Conservation (phyloP, 2,797 vertebrate genomes). For the Clarias laeviceps region DNA sequence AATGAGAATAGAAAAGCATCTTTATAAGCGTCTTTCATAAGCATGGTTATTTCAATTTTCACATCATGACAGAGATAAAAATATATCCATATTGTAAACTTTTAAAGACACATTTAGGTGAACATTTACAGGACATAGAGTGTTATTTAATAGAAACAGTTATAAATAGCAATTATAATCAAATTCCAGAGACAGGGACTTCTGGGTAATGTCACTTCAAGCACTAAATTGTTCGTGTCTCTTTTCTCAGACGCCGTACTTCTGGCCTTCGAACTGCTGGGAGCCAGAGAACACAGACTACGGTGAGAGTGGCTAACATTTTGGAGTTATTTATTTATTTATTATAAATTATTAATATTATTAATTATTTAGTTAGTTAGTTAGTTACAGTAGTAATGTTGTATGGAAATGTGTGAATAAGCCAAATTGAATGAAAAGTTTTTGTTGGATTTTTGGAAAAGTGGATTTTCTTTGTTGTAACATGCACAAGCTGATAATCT, state of each 20-base stretch:
- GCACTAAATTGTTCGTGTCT: background rate
- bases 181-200: background rate
- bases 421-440: background rate
- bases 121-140: background rate
- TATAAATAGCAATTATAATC: background rate
- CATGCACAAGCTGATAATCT: background rate
- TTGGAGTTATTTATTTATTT: background rate
- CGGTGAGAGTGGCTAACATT: conserved; percentile 65
- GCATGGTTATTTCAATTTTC: background rate
- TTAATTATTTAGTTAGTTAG: background rate
- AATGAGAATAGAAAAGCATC: too few species aligned
- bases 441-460: background rate
- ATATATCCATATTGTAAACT: background rate
- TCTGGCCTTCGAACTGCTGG: conserved; percentile 90
- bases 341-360: too few species aligned
- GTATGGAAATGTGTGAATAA: background rate
- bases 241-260: conserved; percentile 80
- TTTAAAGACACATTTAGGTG: too few species aligned
- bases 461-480: background rate
- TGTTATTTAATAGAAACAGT: background rate
- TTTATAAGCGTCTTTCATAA: too few species aligned
- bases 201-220: conserved; percentile 24
- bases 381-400: background rate
- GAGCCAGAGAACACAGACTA: conserved; percentile 90
- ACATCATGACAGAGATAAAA: background rate